Base-by-base conservation (phyloP, 2,888 invertebrate genomes). In the Drosophila nr. perissopoda region DNA sequence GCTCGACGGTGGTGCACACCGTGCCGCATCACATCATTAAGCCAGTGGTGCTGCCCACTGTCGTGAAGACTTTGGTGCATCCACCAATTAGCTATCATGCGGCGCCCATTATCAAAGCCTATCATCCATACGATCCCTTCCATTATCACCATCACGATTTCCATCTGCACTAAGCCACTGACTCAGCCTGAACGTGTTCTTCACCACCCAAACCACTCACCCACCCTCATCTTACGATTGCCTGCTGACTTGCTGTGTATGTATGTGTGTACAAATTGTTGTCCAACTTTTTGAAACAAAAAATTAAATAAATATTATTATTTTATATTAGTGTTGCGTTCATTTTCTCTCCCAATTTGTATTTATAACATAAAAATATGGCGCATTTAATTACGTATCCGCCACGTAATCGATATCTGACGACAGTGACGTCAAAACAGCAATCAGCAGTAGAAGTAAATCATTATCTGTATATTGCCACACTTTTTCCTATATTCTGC, bases 1-100 rank as follows among this genome's bases (percentile, higher is more conserved):
- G 93, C 57, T 92, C 92, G 2, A 92, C 92, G 2, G 81, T 92
- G 59, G 91, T 92, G 61, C 92, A 92, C 78, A 91, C 88, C 48
- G 90, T 91, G 34, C 91, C 91, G 16, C 92, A 92, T 64, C 92
- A 91, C 60, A 88, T 92, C 31, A 89, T 92, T 38, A 91, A 93
- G 63, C 92, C 93, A 2, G 77, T 92, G 36, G 88, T 93, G n/a
- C 83, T 92, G 73, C 92, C 92, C 8, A 84, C 83, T 8, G 88
- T 92, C 46, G 84, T 92, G 13, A 92, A 92, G 72, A 91, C 91
- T 4, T 80, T 92, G 27, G 88, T 92, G 60, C 92, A 92, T 76
- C 88, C 84, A 0, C 84, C 92, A 4, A 87, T 92, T 34, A 83
- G 92, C 7, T 92, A 92, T 53, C 92, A 92, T 73, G 77, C 92